phyloP scores from a whole-genome alignment of 2,797 vertebrate genomes.

The Ispidina picta region DNA sequence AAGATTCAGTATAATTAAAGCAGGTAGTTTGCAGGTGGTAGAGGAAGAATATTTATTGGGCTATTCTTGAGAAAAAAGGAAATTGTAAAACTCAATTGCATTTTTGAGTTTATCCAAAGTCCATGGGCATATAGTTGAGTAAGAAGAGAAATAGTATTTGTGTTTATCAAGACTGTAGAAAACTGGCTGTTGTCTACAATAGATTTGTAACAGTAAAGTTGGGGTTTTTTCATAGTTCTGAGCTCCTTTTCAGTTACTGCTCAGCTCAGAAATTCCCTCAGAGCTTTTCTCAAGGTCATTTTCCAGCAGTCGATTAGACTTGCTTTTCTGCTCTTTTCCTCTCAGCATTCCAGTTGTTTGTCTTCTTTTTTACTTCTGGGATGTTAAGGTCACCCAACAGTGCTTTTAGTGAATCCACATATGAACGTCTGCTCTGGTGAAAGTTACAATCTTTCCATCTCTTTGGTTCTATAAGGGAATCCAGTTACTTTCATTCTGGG shows the following conservation, averaged over 20 bases:
- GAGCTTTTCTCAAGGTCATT: slow-evolving; percentile 32
- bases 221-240: background rate
- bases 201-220: background rate
- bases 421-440: background rate
- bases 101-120: background rate
- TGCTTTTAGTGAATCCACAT: background rate
- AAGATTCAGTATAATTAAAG: slow-evolving; percentile 20
- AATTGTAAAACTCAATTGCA: background rate
- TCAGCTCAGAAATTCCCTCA: background rate
- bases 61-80: background rate
- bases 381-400: background rate
- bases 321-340: background rate
- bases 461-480: background rate
- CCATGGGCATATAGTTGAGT: background rate
- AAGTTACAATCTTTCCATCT: background rate
- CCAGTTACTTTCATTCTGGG: background rate
- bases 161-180: background rate
- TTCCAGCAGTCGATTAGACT: background rate
- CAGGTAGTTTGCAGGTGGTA: slow-evolving; percentile 1
- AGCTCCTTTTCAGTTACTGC: background rate
- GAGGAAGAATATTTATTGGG: background rate
- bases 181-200: background rate
- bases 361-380: background rate
- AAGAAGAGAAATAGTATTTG: background rate
- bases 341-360: background rate